Percentiles rank a stretch among this genome's conserved stretches.
Conservation (phyloP, 2,113 vertebrate species). For the Apteryx mantelli region DNA sequence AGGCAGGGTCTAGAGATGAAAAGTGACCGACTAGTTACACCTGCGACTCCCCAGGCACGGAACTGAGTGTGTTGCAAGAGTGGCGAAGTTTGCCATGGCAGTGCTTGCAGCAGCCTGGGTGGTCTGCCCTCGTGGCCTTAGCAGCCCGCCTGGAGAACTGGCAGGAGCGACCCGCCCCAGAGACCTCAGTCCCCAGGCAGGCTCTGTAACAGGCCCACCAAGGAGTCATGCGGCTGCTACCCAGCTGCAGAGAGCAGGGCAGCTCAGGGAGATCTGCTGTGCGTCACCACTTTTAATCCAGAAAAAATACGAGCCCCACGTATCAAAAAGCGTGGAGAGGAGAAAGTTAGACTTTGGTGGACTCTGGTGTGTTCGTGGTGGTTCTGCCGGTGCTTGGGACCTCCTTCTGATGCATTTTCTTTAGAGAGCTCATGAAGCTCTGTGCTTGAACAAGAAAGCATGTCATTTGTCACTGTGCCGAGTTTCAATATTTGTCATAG, state of each 20-base stretch:
- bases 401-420: neutral
- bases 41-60: neutral
- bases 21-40: neutral
- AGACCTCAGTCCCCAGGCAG: neutral
- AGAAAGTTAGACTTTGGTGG: neutral
- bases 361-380: neutral
- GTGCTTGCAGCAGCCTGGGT: slow-evolving; percentile 53
- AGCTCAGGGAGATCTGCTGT: neutral
- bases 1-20: neutral
- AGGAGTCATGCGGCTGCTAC: neutral
- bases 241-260: neutral
- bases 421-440: neutral
- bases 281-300: neutral
- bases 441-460: neutral
- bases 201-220: neutral
- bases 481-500: neutral
- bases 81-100: neutral
- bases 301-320: neutral
- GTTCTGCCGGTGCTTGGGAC: neutral
- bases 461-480: neutral
- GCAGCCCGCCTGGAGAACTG: slow-evolving; percentile 22
- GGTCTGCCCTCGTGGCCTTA: slow-evolving; percentile 53
- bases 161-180: neutral
- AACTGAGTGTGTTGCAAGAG: slow-evolving; percentile 44
- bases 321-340: neutral